Evolutionary conservation across 2,113 vertebrate species (phyloP), one percentile per base, ranked within the genome.

Genomic region (Seriola aureovittata): DNA sequence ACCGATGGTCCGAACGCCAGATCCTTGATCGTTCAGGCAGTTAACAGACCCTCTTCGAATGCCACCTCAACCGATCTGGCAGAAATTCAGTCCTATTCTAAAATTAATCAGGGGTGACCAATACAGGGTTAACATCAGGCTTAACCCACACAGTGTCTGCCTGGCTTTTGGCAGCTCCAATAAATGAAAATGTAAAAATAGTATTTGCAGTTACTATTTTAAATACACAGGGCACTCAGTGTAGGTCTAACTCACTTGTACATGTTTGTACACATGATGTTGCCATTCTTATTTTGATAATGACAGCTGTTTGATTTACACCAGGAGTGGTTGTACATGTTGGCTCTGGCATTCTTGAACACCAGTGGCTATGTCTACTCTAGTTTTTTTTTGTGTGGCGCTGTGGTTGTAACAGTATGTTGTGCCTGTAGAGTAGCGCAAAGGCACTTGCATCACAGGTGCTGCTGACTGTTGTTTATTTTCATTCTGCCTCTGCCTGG

Each of bases 381-480:
- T 44, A 58, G 54, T 21, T 36, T 19, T 36, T 12, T 34, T 70
- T 23, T 63, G 38, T 63, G n/a, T 68, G 40, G 13, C 16, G 3
- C 42, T 50, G 71, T 79, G 57, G 59, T 70, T 38, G 25, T 68
- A 36, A 58, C 21, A 13, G n/a, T 3, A 9, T 10, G 2, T 16
- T 57, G 9, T 77, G 67, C 71, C 72, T 88, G 74, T 64, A 60
- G 73, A 84, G 55, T 42, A 57, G 46, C 42, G 60, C 4, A 4
- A 48, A 71, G 58, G 36, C 38, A 36, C 57, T 75, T 65, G 32
- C 71, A 55, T 81, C 71, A 65, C 78, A 89, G 88, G 85, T 85
- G 86, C 80, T 71, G 42, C 75, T 58, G 60, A 68, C 65, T 68
- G 68, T 72, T 90, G 90, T 92, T 90, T 90, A 76, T 90, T 91